Conservation (phyloP, 2,888 invertebrate genomes). For the Odontocolon sp. region DNA sequence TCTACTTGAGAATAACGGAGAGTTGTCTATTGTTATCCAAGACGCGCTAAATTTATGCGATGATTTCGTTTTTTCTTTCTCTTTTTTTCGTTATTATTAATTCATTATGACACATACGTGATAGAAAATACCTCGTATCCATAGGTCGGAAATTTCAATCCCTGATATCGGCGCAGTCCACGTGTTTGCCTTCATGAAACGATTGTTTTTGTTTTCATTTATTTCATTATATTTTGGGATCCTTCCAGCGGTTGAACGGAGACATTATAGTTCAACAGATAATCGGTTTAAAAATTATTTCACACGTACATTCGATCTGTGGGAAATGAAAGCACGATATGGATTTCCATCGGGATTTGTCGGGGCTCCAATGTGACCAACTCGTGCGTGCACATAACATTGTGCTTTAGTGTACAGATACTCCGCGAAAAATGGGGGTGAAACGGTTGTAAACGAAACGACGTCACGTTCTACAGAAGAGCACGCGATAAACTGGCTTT, state of each 20-base stretch:
- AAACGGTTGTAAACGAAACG: background rate
- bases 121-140: background rate
- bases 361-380: background rate
- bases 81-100: background rate
- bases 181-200: background rate
- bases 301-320: no score
- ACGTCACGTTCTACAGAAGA: background rate
- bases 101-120: background rate
- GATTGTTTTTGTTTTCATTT: no score
- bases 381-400: background rate
- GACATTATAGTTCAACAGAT: no score
- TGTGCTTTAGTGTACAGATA: background rate
- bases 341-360: constrained; percentile 16
- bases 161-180: background rate
- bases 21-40: background rate
- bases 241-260: no score
- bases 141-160: background rate
- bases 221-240: no score
- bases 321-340: background rate
- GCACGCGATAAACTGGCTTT: background rate
- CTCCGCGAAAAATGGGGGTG: background rate
- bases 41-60: background rate
- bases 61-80: no score
- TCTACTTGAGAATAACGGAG: constrained; percentile 16
- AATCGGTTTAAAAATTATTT: no score